Base-by-base conservation (phyloP, 2,797 vertebrate species). In the Takifugu rubripes region DNA sequence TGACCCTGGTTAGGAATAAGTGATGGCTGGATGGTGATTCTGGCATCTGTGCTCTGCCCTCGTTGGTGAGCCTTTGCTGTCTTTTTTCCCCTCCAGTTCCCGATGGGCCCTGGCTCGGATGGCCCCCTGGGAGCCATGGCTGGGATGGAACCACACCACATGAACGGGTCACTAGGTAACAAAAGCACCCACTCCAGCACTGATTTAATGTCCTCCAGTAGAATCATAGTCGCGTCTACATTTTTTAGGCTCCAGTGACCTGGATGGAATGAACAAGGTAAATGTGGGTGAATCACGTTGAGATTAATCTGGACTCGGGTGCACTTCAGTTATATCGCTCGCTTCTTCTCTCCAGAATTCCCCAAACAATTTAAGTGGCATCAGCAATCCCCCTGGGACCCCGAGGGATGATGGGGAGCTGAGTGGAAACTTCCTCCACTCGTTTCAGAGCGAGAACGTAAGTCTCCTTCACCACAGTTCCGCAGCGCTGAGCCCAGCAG, bases 281-380 rank as follows among this genome's bases (percentile, higher is more conserved):
- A 94, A 86, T 85, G 31, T 54, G 43, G 7, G 26, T 12, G 11
- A 27, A 50, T 8, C 1, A 2, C 16, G 2, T 33, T 64, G 48
- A 11, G 24, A 44, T 55, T 64, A 36, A 57, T 55, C 1, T 6
- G 14, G 5, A 3, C 27, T 49, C 14, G 59, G 7, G 17, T 25
- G 16, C 56, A 59, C 31, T 48, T 12, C 11, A 25, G 40, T 1
- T 21, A 45, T 9, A 2, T 50, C 54, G 36, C 46, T 1, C 26
- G 2, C n/a, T 70, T 53, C 63, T 58, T 58, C 8, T 63, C 69
- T 78, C 2, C 86, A 98, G 97, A 99, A 98, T 91, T 99, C 97
- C 88, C 97, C 97, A 88, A 99, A 98, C 94, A 98, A 98, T 93
- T 96, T 98, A 95, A 98, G 96, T 94, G 95, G 95, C 93, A 97